phyloP scores from a whole-genome alignment of 2,797 vertebrate species.

The Bucorvus abyssinicus region DNA sequence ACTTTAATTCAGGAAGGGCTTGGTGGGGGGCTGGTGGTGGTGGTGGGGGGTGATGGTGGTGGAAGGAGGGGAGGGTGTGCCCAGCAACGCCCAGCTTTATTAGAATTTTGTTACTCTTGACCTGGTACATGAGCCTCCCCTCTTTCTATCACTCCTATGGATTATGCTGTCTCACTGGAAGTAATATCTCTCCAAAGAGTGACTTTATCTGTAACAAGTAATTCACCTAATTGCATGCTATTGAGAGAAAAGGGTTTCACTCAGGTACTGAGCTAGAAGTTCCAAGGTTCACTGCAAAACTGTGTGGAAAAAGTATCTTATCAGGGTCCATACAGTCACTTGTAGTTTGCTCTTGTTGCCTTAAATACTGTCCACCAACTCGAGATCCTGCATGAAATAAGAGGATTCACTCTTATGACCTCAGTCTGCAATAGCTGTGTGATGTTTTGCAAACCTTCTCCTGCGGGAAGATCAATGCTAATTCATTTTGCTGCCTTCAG shows the following conservation, averaged over 20 bases:
- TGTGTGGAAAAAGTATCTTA: slow-evolving; percentile 46
- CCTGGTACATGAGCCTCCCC: background rate
- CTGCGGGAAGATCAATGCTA: background rate
- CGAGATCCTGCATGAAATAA: background rate
- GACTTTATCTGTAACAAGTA: slow-evolving; percentile 45
- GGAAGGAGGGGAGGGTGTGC: background rate
- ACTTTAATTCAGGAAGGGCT: background rate
- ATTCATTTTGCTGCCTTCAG: background rate
- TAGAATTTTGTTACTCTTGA: background rate
- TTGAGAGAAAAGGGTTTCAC: slow-evolving; percentile 32
- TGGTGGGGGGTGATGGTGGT: no score
- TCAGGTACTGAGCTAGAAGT: background rate
- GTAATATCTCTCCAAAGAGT: slow-evolving; percentile 7
- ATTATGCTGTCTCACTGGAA: background rate
- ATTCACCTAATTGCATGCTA: slow-evolving; percentile 56
- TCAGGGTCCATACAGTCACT: background rate
- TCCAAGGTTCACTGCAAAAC: slow-evolving; percentile 58
- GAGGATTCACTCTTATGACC: background rate
- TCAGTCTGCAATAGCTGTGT: background rate
- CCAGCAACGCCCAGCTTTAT: background rate
- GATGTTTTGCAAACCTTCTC: background rate
- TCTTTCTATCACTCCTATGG: slow-evolving; percentile 10
- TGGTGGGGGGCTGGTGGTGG: no score
- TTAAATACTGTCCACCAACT: background rate
- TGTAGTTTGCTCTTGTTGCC: slow-evolving; percentile 20